A percentile compares a stretch with the other conserved stretches of the same genome.
Evolutionary conservation across 1,140 invertebrate genomes (phyloP).

Genomic region (Trichogramma pretiosum): DNA sequence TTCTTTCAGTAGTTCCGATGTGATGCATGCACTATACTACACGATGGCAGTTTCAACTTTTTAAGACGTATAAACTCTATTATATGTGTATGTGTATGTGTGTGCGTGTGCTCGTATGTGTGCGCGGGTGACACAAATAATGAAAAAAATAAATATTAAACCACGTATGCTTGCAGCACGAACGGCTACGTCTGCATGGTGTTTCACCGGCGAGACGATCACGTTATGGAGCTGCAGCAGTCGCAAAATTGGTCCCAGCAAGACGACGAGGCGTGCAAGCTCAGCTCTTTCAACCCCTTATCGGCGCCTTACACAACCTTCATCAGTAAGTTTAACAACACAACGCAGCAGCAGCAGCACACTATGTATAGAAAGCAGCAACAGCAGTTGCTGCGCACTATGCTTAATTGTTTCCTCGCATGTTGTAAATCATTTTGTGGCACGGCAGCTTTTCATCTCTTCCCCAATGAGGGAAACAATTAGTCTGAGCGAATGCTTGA

Average conservation of each 20-base stretch:
- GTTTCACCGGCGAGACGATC: constrained; percentile 47
- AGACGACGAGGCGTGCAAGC: constrained; percentile 39
- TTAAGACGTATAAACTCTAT: too few relatives aligned
- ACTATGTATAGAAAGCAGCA: too few relatives aligned
- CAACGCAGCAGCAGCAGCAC: too few relatives aligned
- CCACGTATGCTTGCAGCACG: constrained; percentile 35
- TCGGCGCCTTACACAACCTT: constrained; percentile 40
- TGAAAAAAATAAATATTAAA: neutral
- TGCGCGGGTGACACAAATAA: neutral
- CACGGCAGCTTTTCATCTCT: too few relatives aligned
- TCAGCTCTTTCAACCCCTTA: constrained; percentile 33
- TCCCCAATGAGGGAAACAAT: too few relatives aligned
- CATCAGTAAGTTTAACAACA: constrained; percentile 36
- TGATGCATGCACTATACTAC: too few relatives aligned
- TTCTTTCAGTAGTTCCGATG: too few relatives aligned
- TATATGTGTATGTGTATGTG: too few relatives aligned
- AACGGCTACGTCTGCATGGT: constrained; percentile 52
- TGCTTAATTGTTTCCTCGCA: constrained; percentile 7
- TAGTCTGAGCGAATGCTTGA: too few relatives aligned
- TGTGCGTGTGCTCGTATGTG: neutral
- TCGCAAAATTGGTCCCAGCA: constrained; percentile 44
- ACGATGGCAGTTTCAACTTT: too few relatives aligned
- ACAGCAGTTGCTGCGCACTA: too few relatives aligned
- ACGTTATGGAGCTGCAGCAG: constrained; percentile 53
- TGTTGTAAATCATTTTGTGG: too few relatives aligned